Conservation (phyloP, 2,797 vertebrate genomes). For the Macropodus opercularis region DNA sequence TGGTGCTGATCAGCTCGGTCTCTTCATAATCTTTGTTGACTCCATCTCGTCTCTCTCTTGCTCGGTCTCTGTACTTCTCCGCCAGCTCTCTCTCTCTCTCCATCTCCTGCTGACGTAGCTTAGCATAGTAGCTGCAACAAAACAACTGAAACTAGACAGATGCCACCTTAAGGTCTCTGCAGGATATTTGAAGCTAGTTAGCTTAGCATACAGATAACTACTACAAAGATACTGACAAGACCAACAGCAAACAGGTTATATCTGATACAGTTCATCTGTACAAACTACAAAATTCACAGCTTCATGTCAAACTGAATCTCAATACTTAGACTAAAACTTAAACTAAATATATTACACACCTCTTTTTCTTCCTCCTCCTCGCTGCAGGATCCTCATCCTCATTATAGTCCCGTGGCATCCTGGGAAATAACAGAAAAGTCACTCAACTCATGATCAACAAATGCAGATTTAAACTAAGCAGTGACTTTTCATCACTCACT, state of each 20-base stretch:
- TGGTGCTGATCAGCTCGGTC: slow-evolving; percentile 96
- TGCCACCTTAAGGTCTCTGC: no score
- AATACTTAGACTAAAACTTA: no score
- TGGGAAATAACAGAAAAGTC: slow-evolving; percentile 53
- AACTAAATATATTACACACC: no score
- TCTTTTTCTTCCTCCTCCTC: slow-evolving; percentile 97
- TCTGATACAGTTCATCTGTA: no score
- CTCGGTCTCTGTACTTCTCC: slow-evolving; percentile 95
- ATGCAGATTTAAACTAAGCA: background rate
- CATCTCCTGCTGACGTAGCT: slow-evolving; percentile 95
- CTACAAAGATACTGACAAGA: no score
- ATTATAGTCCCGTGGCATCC: slow-evolving; percentile 98
- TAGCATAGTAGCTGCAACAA: slow-evolving; percentile 90
- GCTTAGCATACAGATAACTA: no score
- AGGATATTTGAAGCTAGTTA: no score
- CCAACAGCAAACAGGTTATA: no score
- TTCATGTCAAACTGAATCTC: no score
- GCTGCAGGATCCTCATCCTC: slow-evolving; percentile 98
- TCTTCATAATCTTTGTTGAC: slow-evolving; percentile 99
- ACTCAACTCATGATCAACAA: background rate
- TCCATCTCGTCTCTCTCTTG: slow-evolving; percentile 92
- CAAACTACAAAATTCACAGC: no score
- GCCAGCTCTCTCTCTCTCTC: slow-evolving; percentile 94
- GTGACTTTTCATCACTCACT: slow-evolving; percentile 81
- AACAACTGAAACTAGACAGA: background rate